Base-by-base conservation (phyloP, 1,140 invertebrate species). In the Ganaspis sp. region DNA sequence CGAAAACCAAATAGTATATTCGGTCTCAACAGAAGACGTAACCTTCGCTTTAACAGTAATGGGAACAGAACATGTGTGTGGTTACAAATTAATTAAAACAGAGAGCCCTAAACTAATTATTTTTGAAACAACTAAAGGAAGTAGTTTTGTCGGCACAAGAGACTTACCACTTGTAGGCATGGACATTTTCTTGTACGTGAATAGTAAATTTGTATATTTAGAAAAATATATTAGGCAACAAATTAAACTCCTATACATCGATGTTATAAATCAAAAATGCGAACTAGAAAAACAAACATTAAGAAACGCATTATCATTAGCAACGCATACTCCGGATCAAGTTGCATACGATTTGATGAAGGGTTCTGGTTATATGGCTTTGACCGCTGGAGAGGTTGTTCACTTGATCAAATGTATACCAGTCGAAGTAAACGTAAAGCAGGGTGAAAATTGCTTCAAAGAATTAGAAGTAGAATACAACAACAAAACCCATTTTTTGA, bases 281-380 rank as follows among this genome's bases (percentile, higher is more conserved):
- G 70, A 81, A 49, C 0, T 80, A 5, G 76, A 82, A 70, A 21
- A 71, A 1, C 40, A 42, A 9, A 42, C 40, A 5, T 42, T 42
- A 15, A 42, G 11, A 15, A 42, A 42, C 8, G 4, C 40, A 4
- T 34, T 85, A 11, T 69, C 29, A 9, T 11, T 84, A 12, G 79
- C 81, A 15, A 19, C n/a, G 9, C 12, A 38, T 0, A n/a, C 58
- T 11, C 81, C 82, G 0, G 77, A 79, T 5, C 70, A 80, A 45
- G 84, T 85, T 70, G 84, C 81, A 0, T 76, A 73, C 17, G 73
- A 19, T 0, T 74, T 80, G 1, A 83, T 80, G 75, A 79, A 81
- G 42, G 54, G 49, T 9, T 72, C 23, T n/a, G 84, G 84, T 0
- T 83, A 83, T 23, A 75, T 70, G 9, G 77, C 76, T 0, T 40